Percentiles rank a stretch among this genome's conserved stretches.
These are phyloP conservation scores for Cavia aperea DNA, from an alignment of 2,113 vertebrate genomes.

Conservation along the genomic window DNA sequence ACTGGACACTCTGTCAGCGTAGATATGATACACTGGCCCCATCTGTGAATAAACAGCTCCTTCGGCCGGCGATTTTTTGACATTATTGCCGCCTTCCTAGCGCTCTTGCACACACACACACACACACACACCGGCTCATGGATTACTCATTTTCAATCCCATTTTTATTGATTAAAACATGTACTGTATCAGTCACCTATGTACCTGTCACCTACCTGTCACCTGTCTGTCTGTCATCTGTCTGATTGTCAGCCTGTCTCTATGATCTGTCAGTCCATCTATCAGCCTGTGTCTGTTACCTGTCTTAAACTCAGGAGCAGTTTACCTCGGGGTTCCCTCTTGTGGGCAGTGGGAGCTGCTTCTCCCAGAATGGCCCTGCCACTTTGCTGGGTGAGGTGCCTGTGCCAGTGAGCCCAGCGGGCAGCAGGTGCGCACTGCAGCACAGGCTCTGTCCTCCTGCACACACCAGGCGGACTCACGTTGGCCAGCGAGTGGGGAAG, in stretches of 20 bases:
- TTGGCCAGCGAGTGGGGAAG: not conserved
- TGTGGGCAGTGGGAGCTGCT: not conserved
- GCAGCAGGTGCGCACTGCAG: not conserved
- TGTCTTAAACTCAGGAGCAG: not conserved
- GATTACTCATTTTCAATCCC: not conserved
- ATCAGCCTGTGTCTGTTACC: not conserved
- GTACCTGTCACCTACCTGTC: not conserved
- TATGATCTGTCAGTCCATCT: not conserved
- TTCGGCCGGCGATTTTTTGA: not conserved
- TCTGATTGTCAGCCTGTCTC: not conserved
- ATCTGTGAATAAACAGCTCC: not conserved
- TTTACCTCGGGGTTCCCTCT: not conserved
- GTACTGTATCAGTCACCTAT: not conserved
- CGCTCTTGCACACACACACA: not conserved
- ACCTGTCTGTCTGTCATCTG: not conserved
- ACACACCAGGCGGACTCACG: too few relatives aligned
- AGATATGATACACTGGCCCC: not conserved
- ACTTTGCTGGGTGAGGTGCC: not conserved
- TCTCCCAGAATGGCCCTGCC: not conserved
- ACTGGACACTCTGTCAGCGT: not conserved
- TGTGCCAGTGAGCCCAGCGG: not conserved
- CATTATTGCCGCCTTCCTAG: not conserved
- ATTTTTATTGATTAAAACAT: conserved; percentile 3
- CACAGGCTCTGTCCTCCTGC: not conserved
- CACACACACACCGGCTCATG: not conserved